Conservation (phyloP, 2,797 vertebrate genomes). For the Ptychadena robeensis region DNA sequence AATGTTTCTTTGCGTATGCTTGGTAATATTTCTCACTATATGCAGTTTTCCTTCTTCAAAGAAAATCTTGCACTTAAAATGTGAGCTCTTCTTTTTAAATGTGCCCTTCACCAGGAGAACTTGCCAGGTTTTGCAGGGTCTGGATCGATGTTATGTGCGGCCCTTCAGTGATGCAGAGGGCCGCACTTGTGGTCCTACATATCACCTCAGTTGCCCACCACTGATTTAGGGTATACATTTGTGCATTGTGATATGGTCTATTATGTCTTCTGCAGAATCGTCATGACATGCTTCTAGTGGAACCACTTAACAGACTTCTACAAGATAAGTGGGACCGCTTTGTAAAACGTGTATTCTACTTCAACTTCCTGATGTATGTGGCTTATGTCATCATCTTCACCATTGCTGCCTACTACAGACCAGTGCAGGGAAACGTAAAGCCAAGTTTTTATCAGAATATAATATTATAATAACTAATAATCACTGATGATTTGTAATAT, state of each 20-base stretch:
- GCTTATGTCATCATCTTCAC: slow-evolving; percentile 88
- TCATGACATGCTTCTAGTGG: slow-evolving; percentile 91
- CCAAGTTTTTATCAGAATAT: background rate
- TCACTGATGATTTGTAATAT: background rate
- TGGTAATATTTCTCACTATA: too few species aligned
- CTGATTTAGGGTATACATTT: too few species aligned
- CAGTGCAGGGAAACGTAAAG: slow-evolving; percentile 71
- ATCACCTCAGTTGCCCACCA: too few species aligned
- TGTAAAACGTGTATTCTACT: slow-evolving; percentile 83
- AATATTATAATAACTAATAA: background rate
- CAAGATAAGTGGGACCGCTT: slow-evolving; percentile 93
- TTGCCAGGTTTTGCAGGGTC: too few species aligned
- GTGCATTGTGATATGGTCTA: background rate
- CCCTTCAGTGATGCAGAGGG: too few species aligned
- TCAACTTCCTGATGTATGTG: slow-evolving; percentile 86
- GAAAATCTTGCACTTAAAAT: too few species aligned
- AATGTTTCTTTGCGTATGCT: too few species aligned
- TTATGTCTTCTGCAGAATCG: slow-evolving; percentile 81
- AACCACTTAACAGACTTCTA: slow-evolving; percentile 86
- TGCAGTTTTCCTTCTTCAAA: too few species aligned
- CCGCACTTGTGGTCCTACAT: too few species aligned
- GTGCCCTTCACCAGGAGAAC: too few species aligned
- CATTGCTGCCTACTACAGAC: slow-evolving; percentile 81
- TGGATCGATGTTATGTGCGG: too few species aligned
- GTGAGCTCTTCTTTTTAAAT: too few species aligned